Conservation (phyloP, 2,113 vertebrate species). For the Atlantisia rogersi region DNA sequence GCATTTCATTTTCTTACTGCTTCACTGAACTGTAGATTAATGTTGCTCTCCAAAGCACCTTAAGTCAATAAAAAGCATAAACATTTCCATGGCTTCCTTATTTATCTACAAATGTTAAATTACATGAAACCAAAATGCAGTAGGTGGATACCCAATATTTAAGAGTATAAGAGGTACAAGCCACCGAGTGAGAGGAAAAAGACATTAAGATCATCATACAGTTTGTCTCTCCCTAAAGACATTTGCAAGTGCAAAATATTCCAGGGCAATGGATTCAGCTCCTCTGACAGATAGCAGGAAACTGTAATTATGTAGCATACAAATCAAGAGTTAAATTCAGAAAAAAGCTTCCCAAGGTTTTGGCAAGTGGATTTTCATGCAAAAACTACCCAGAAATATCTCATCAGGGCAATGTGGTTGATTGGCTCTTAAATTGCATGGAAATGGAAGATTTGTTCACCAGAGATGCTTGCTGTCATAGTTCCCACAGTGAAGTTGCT, state of each 20-base stretch:
- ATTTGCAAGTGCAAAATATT: neutral
- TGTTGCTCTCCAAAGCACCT: constrained; percentile 18
- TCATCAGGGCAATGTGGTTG: neutral
- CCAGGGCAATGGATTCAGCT: neutral
- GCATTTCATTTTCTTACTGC: constrained; percentile 48
- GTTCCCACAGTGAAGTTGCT: neutral
- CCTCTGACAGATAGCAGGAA: neutral
- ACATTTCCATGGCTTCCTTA: neutral
- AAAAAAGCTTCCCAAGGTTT: neutral
- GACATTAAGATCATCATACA: neutral
- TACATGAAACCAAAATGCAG: neutral
- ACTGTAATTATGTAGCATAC: neutral
- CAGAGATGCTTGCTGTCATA: neutral
- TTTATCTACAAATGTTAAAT: neutral
- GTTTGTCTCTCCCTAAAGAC: neutral
- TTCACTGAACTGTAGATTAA: constrained; percentile 63
- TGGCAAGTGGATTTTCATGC: neutral
- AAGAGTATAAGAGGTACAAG: neutral
- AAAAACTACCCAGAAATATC: neutral
- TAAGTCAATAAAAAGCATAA: constrained; percentile 39
- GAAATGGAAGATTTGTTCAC: neutral
- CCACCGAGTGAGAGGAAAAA: neutral
- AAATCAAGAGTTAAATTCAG: neutral
- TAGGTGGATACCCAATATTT: neutral
- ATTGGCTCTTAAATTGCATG: neutral